Evolutionary conservation across 2,113 vertebrate genomes (phyloP), one percentile per base, ranked within the genome.

Genomic region (Callaeas wilsoni): DNA sequence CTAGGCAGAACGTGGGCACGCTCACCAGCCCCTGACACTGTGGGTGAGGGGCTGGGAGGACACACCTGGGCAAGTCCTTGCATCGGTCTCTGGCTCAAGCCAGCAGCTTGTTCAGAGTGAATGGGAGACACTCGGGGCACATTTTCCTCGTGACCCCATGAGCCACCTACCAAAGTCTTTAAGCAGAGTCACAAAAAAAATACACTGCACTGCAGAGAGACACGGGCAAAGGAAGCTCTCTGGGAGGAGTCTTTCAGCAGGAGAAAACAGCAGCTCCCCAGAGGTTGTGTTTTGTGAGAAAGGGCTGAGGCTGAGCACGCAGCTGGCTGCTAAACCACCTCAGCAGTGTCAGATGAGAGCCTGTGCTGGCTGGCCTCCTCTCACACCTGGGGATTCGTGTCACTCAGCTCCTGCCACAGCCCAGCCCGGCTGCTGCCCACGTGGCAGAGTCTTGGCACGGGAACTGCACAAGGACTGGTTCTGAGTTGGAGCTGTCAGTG

Each of bases 321-420:
- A 88, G 88, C 79, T 74, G 88, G 67, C 71, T 59, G 83, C 88
- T 37, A 2, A 47, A 64, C 59, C 79, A 83, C 39, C 71, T 57
- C 19, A 1, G 85, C 88, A 65, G 9, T 20, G 62, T 85, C 87
- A 93, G 78, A 73, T 7, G 88, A 92, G 83, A 77, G 68, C 63
- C 84, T 32, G 37, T 16, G 46, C 83, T 93, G 94, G 85, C 90
- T 62, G 85, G 50, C 15, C 39, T 62, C 35, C 83, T 22, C 83
- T 55, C 86, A 57, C 92, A 96, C 83, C 64, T 93, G 95, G 95
- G 91, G 6, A 53, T 59, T 92, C 0, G 5, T 77, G 90, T 95
- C 96, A 97, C 88, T 93, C 88, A 84, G 88, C 88, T 90, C 78
- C 79, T 50, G 63, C 8, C 7, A 33, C 83, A 85, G 67, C 76